These are phyloP conservation scores for Rhagologus leucostigma DNA, from an alignment of 2,113 vertebrate species.

Conservation along the genomic window DNA sequence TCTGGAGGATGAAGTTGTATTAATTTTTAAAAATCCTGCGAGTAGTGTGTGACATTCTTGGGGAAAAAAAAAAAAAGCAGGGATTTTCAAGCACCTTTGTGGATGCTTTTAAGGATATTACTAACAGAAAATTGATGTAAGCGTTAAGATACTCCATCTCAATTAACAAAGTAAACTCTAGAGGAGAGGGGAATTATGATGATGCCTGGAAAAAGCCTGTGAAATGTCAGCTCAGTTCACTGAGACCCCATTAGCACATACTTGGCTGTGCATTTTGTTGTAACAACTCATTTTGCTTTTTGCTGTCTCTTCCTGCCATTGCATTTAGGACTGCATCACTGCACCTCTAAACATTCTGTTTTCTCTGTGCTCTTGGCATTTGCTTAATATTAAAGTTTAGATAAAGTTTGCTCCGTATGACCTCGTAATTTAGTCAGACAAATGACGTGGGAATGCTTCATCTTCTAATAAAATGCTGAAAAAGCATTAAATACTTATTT, in stretches of 20 bases:
- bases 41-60: not conserved
- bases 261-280: not conserved
- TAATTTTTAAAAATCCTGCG: not conserved
- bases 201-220: not conserved
- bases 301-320: not conserved
- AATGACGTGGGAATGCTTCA: not conserved
- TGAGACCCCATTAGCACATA: not conserved
- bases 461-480: not conserved
- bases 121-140: not conserved
- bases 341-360: not conserved
- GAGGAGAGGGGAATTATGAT: not conserved
- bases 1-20: not conserved
- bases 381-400: not conserved
- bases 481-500: not conserved
- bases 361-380: not conserved
- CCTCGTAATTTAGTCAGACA: not conserved
- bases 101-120: not conserved
- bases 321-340: not conserved
- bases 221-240: not conserved
- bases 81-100: not conserved
- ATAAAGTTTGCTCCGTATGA: fast-evolving
- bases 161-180: not conserved
- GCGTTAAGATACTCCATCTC: not conserved
- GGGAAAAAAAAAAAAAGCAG: not conserved
- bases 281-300: not conserved